A percentile compares a stretch with the other conserved stretches of the same genome.
Evolutionary conservation across 2,888 invertebrate genomes (phyloP).

Genomic region (Meghimatium bilineatum): DNA sequence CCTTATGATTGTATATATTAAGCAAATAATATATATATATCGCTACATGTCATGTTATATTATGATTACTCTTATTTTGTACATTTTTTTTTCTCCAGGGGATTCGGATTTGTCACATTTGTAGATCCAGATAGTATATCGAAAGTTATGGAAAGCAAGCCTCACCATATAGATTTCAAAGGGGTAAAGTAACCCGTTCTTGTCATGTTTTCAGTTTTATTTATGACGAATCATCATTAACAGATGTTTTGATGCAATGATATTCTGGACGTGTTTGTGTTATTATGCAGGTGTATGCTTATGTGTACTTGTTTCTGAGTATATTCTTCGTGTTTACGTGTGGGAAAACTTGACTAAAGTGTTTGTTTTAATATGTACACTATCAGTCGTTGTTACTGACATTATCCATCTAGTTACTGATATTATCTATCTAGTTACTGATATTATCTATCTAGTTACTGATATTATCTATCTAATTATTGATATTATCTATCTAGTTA

Average conservation of each 20-base stretch:
- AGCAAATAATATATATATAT: too few relatives aligned
- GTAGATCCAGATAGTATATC: slow-evolving; percentile 98
- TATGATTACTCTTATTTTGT: not conserved
- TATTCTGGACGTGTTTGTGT: too few relatives aligned
- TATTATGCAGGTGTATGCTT: too few relatives aligned
- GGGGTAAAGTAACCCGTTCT: slow-evolving; percentile 84
- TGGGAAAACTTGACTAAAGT: not conserved
- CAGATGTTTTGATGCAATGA: not conserved
- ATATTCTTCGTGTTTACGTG: not conserved
- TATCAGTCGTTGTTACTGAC: too few relatives aligned
- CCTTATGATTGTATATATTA: too few relatives aligned
- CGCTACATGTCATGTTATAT: too few relatives aligned
- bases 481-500: too few relatives aligned
- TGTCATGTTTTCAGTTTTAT: not conserved
- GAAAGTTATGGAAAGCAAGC: slow-evolving; percentile 98
- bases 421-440: too few relatives aligned
- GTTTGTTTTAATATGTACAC: not conserved
- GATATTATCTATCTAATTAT: too few relatives aligned
- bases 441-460: too few relatives aligned
- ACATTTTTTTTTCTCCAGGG: slow-evolving; percentile 78
- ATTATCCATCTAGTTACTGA: too few relatives aligned
- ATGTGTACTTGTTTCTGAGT: too few relatives aligned
- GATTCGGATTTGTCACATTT: slow-evolving; percentile 99
- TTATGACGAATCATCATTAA: not conserved
- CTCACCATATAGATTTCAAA: slow-evolving; percentile 99